Evolutionary conservation across 37 sponge, comb jelly and placozoan species (phyloP).

Genomic region (Tethya wilhelma): DNA sequence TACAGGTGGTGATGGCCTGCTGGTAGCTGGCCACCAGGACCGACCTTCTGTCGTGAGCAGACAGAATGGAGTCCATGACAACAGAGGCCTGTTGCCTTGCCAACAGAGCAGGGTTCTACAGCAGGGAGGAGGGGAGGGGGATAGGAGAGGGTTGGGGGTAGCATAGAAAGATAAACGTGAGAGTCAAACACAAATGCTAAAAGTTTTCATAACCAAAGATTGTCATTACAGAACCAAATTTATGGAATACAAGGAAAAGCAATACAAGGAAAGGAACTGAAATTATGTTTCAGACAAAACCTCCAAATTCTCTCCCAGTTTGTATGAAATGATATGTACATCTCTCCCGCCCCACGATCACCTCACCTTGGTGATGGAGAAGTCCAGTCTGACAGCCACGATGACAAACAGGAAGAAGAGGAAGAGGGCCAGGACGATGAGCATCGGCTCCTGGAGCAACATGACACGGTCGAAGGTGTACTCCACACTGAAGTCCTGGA

Average conservation of each 20-base stretch:
- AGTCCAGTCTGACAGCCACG: conserved; percentile 89
- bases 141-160: background rate
- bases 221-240: too few species aligned
- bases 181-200: background rate
- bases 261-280: too few species aligned
- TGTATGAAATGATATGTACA: too few species aligned
- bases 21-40: conserved; percentile 24
- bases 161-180: too few species aligned
- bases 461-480: conserved; percentile 81
- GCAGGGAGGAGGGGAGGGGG: background rate
- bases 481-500: conserved; percentile 84
- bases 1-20: conserved; percentile 46
- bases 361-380: conserved; percentile 84
- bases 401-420: conserved; percentile 89
- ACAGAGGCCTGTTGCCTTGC: conserved; percentile 67
- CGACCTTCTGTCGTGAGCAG: conserved; percentile 25
- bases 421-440: conserved; percentile 83
- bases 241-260: too few species aligned
- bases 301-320: too few species aligned
- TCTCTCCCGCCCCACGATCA: too few species aligned
- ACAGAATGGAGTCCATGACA: conserved; percentile 39
- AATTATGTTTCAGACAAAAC: too few species aligned
- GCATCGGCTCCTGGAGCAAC: conserved; percentile 92
- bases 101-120: conserved; percentile 46
- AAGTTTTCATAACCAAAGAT: background rate